Evolutionary conservation across 2,113 vertebrate species (phyloP).

Genomic region (Brienomyrus longianalis): DNA sequence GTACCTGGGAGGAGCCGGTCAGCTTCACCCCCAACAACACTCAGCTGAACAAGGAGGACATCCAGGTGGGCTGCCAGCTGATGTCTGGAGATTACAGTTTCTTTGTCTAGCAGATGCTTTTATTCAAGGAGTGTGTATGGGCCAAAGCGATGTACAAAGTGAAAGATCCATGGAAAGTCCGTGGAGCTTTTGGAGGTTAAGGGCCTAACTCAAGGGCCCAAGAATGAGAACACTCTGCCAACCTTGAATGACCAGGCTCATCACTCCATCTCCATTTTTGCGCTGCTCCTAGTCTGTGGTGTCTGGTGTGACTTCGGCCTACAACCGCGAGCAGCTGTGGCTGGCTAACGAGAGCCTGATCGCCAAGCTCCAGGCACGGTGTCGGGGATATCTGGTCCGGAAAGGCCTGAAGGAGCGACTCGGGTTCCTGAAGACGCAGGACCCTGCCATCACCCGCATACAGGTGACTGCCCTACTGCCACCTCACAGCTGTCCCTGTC

Average conservation of each 20-base stretch:
- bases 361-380: constrained; percentile 81
- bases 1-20: constrained; percentile 81
- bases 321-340: constrained; percentile 96
- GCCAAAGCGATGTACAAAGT: background rate
- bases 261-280: background rate
- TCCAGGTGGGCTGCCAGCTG: constrained; percentile 68
- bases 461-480: constrained; percentile 63
- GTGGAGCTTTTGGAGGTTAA: background rate
- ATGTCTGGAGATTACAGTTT: background rate
- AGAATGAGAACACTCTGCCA: background rate
- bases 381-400: constrained; percentile 82
- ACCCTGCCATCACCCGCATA: constrained; percentile 82
- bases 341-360: constrained; percentile 87
- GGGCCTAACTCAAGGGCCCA: background rate
- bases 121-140: background rate
- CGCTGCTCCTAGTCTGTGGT: constrained; percentile 60
- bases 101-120: background rate
- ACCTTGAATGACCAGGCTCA: background rate
- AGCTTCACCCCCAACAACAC: constrained; percentile 74
- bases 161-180: background rate
- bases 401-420: constrained; percentile 71
- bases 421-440: constrained; percentile 77
- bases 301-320: constrained; percentile 85
- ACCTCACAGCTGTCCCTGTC: background rate
- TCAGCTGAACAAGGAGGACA: constrained; percentile 86